phyloP scores from a whole-genome alignment of 2,797 vertebrate species.

The Rhynchotus rufescens region DNA sequence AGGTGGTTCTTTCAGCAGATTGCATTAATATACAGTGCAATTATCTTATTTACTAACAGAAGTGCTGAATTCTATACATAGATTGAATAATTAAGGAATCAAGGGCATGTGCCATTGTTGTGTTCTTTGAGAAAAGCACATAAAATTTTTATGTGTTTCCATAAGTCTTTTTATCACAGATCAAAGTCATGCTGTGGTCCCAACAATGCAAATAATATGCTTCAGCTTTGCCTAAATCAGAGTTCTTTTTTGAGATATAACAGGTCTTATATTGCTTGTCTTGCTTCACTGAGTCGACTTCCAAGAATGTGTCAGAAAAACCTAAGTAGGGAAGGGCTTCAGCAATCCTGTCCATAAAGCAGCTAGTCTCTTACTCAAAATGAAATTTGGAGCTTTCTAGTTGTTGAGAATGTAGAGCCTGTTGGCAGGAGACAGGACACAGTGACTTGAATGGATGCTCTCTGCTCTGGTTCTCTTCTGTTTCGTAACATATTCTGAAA shows the following conservation, averaged over 20 bases:
- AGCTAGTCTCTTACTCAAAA: background rate
- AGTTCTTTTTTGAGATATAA: background rate
- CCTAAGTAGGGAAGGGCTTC: background rate
- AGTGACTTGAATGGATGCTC: background rate
- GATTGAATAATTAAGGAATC: background rate
- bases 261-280: background rate
- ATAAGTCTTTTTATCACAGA: background rate
- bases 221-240: background rate
- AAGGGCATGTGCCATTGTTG: background rate
- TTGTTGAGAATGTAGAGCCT: background rate
- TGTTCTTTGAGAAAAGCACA: background rate
- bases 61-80: background rate
- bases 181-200: background rate
- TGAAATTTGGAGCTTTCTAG: background rate
- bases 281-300: background rate
- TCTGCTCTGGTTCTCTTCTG: background rate
- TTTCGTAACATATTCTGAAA: background rate
- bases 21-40: background rate
- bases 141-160: background rate
- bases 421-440: background rate
- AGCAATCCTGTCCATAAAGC: background rate
- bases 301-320: background rate
- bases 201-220: background rate
- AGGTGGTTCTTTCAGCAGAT: background rate
- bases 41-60: conserved; percentile 3